Percentiles rank a stretch among this genome's conserved stretches.
Evolutionary conservation across 1,140 invertebrate genomes (phyloP).

Genomic region (Rhizoglyphus robini): DNA sequence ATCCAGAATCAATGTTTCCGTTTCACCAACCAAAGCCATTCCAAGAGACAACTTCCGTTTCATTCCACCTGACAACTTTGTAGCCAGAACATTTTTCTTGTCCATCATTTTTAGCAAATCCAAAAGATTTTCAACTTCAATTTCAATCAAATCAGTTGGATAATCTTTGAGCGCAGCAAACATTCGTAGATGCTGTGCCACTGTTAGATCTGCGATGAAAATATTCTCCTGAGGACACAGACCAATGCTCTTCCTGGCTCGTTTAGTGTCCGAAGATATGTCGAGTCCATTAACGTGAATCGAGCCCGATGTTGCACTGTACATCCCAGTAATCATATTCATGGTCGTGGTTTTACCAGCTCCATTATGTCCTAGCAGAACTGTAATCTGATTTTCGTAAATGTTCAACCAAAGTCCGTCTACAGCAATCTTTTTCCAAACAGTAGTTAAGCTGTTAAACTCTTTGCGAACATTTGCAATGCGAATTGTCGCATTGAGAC

Average conservation of each 20-base stretch:
- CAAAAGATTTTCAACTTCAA: slow-evolving; percentile 8
- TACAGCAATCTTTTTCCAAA: slow-evolving; percentile 36
- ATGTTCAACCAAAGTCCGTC: slow-evolving; percentile 44
- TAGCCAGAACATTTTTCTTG: slow-evolving; percentile 11
- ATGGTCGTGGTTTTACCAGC: slow-evolving; percentile 54
- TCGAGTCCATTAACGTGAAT: slow-evolving; percentile 53
- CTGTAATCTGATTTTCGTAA: slow-evolving; percentile 47
- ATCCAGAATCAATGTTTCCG: slow-evolving; percentile 55
- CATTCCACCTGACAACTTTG: slow-evolving; percentile 39
- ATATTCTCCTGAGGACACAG: slow-evolving; percentile 27
- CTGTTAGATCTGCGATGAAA: slow-evolving; percentile 14
- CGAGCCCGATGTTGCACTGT: slow-evolving; percentile 51
- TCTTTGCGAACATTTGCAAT: slow-evolving; percentile 40
- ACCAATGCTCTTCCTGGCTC: slow-evolving; percentile 16
- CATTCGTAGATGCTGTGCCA: slow-evolving; percentile 11
- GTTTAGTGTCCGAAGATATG: slow-evolving; percentile 38
- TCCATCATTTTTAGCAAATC: slow-evolving; percentile 16
- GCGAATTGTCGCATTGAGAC: slow-evolving; percentile 37
- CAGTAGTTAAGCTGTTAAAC: too few relatives aligned
- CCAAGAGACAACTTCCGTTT: slow-evolving; percentile 42
- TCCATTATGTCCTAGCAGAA: slow-evolving; percentile 50
- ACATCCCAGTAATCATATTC: slow-evolving; percentile 57
- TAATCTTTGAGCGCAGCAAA: slow-evolving; percentile 16
- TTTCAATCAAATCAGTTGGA: background rate
- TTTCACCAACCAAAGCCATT: slow-evolving; percentile 47